Conservation (phyloP, 2,888 invertebrate species). For the Lordiphosa fenestrarum region DNA sequence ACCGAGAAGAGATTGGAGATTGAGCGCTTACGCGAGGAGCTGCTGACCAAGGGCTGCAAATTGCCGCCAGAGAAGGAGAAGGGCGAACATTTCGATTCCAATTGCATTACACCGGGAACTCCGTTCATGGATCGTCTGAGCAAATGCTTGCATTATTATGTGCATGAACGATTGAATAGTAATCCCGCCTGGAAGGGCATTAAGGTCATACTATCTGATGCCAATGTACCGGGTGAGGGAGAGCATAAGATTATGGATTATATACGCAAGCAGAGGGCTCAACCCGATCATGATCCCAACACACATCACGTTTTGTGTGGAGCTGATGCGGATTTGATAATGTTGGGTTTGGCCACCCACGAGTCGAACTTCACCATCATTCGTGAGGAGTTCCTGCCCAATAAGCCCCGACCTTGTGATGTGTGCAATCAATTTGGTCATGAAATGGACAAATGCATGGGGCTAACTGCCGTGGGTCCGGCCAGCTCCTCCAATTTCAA, state of each 20-base stretch:
- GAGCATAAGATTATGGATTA: conserved; percentile 99
- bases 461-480: conserved; percentile 83
- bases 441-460: conserved; percentile 96
- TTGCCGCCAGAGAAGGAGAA: conserved; percentile 94
- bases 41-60: conserved; percentile 85
- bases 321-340: conserved; percentile 98
- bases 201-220: conserved; percentile 98
- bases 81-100: conserved; percentile 97
- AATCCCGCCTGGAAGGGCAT: conserved; percentile 97
- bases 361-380: conserved; percentile 99
- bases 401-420: conserved; percentile 97
- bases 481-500: conserved; percentile 79
- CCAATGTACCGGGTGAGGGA: conserved; percentile 98
- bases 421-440: conserved; percentile 95
- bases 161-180: conserved; percentile 85
- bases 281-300: conserved; percentile 98
- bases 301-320: conserved; percentile 98
- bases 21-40: conserved; percentile 87
- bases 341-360: conserved; percentile 98
- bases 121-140: conserved; percentile 97
- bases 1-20: conserved; percentile 94
- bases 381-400: conserved; percentile 98
- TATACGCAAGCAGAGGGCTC: conserved; percentile 95
- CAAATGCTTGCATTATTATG: conserved; percentile 84
- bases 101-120: conserved; percentile 99